Conservation (phyloP, 2,888 invertebrate species). For the Stenodera caucasica region DNA sequence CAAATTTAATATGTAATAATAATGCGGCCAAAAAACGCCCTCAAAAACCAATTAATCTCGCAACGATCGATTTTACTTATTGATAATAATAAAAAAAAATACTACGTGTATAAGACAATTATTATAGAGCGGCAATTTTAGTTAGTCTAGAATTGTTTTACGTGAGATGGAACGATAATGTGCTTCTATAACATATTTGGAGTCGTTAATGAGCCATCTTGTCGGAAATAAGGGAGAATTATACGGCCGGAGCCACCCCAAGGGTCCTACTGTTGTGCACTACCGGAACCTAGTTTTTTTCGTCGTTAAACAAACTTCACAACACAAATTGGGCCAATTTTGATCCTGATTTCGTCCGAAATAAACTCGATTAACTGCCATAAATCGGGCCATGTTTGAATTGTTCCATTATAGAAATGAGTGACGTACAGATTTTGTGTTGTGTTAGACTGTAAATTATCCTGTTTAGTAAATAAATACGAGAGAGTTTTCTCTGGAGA, state of each 20-base stretch:
- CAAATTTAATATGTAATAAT: neutral
- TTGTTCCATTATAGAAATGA: too few relatives aligned
- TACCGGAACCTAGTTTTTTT: too few relatives aligned
- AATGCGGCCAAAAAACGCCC: neutral
- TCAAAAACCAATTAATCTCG: too few relatives aligned
- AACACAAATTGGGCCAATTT: too few relatives aligned
- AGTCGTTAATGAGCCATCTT: slow-evolving; percentile 18
- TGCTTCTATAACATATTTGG: slow-evolving; percentile 9
- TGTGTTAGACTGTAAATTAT: slow-evolving; percentile 23
- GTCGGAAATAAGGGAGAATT: slow-evolving; percentile 15
- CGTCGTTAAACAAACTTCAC: too few relatives aligned
- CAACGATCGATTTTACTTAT: too few relatives aligned
- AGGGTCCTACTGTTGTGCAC: too few relatives aligned
- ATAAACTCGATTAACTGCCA: too few relatives aligned
- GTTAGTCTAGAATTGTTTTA: slow-evolving; percentile 19
- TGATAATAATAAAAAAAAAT: too few relatives aligned
- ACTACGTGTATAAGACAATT: too few relatives aligned
- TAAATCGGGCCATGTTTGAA: neutral
- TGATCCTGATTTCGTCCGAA: too few relatives aligned
- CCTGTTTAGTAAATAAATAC: slow-evolving; percentile 26
- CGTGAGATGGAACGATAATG: slow-evolving; percentile 22
- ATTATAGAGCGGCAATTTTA: too few relatives aligned
- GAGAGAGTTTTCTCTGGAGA: slow-evolving; percentile 16
- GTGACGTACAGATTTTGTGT: slow-evolving; percentile 17
- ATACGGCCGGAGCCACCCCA: neutral